Percentiles rank a stretch among this genome's conserved stretches.
Evolutionary conservation across 2,888 invertebrate species (phyloP).

Genomic region (Cerceris ruficornis): DNA sequence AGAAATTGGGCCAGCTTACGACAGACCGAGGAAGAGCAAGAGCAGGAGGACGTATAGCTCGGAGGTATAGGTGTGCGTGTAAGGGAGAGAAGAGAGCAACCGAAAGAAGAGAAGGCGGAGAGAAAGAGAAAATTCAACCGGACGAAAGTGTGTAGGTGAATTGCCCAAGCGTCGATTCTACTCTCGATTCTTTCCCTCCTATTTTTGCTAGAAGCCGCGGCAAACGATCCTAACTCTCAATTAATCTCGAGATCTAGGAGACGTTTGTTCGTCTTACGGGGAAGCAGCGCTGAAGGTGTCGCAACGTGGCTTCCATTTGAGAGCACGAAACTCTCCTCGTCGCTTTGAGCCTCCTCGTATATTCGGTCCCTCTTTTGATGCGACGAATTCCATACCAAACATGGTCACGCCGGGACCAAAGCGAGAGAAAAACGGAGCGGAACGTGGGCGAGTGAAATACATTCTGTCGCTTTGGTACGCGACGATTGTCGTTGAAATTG

Average conservation of each 20-base stretch:
- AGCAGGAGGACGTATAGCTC: slow-evolving; percentile 27
- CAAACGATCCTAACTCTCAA: slow-evolving; percentile 33
- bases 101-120: slow-evolving; percentile 9
- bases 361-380: slow-evolving; percentile 29
- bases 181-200: background rate
- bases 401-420: slow-evolving; percentile 30
- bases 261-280: background rate
- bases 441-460: slow-evolving; percentile 23
- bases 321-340: slow-evolving; percentile 12
- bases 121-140: slow-evolving; percentile 25
- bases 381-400: slow-evolving; percentile 52
- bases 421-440: slow-evolving; percentile 16
- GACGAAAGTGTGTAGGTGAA: slow-evolving; percentile 38
- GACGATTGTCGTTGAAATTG: background rate
- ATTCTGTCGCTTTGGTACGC: slow-evolving; percentile 11
- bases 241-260: slow-evolving; percentile 52
- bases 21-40: slow-evolving; percentile 49
- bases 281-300: slow-evolving; percentile 14
- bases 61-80: background rate
- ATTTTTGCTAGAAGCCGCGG: slow-evolving; percentile 29
- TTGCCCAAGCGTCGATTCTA: slow-evolving; percentile 35
- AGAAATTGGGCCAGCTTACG: slow-evolving; percentile 66
- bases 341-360: slow-evolving; percentile 6
- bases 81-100: slow-evolving; percentile 15
- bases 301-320: slow-evolving; percentile 31